These are phyloP conservation scores for Leiothrix lutea DNA, from an alignment of 2,113 vertebrate genomes.

Conservation along the genomic window DNA sequence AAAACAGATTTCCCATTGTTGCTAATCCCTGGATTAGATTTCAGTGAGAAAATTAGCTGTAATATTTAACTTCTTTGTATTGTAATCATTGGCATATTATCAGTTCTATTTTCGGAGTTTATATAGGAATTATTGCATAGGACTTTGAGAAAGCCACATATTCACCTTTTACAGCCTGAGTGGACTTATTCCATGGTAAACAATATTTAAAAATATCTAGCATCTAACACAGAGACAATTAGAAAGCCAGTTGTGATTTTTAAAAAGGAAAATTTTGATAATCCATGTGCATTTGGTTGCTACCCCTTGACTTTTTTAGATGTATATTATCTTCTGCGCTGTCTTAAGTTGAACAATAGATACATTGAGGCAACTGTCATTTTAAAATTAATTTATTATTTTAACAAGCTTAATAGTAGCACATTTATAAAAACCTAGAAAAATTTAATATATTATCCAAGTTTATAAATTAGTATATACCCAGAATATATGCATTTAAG, in stretches of 20 bases:
- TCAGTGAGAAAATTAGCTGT: constrained; percentile 69
- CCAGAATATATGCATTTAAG: background rate
- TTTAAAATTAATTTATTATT: background rate
- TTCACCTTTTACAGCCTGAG: constrained; percentile 21
- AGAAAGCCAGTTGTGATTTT: background rate
- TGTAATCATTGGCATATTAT: constrained; percentile 59
- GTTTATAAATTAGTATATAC: background rate
- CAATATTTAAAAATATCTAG: background rate
- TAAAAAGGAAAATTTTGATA: background rate
- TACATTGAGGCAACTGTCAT: background rate
- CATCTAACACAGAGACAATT: background rate
- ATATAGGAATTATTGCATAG: constrained; percentile 18
- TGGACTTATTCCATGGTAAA: constrained; percentile 9
- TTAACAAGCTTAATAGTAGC: background rate
- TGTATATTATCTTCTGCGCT: background rate
- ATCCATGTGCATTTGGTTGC: background rate
- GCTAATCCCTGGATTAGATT: constrained; percentile 74
- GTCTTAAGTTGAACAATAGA: background rate
- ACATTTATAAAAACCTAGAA: background rate
- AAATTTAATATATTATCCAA: background rate
- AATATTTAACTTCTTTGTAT: constrained; percentile 66
- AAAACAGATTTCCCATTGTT: constrained; percentile 78
- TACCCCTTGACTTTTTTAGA: background rate
- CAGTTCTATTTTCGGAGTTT: constrained; percentile 63
- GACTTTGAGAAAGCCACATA: constrained; percentile 18